phyloP scores from a whole-genome alignment of 2,888 invertebrate species.

The Ophion slaviceki region DNA sequence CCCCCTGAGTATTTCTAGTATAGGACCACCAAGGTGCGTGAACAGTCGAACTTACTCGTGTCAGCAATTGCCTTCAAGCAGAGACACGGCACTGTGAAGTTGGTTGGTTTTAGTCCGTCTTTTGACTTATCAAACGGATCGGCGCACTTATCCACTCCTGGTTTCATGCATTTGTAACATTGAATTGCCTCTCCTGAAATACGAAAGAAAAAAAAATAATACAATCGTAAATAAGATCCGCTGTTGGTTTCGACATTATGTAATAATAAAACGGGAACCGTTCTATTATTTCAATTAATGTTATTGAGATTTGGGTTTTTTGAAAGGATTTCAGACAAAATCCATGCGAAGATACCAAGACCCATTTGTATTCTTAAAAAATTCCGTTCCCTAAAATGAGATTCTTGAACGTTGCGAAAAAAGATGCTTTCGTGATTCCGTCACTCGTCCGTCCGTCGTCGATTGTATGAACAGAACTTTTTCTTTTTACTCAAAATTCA shows the following conservation, averaged over 20 bases:
- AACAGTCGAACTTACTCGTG: conserved; percentile 2
- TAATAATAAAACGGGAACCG: not conserved
- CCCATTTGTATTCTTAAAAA: too few relatives aligned
- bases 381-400: too few relatives aligned
- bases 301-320: too few relatives aligned
- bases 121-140: conserved; percentile 18
- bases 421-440: too few relatives aligned
- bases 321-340: too few relatives aligned
- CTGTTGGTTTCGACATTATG: not conserved
- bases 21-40: too few relatives aligned
- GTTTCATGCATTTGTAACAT: not conserved
- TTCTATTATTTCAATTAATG: not conserved
- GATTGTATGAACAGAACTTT: too few relatives aligned
- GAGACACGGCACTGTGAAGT: not conserved
- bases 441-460: too few relatives aligned
- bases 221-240: not conserved
- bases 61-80: not conserved
- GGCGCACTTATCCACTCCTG: not conserved
- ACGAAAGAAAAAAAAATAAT: not conserved
- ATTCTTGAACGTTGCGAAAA: too few relatives aligned
- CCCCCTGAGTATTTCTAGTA: not conserved
- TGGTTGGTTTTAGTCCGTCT: not conserved
- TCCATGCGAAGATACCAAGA: too few relatives aligned
- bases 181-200: conserved; percentile 23
- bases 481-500: too few relatives aligned